Percentiles rank a stretch among this genome's conserved stretches.
Conservation (phyloP, 2,888 invertebrate species). For the Octonoba sinensis region DNA sequence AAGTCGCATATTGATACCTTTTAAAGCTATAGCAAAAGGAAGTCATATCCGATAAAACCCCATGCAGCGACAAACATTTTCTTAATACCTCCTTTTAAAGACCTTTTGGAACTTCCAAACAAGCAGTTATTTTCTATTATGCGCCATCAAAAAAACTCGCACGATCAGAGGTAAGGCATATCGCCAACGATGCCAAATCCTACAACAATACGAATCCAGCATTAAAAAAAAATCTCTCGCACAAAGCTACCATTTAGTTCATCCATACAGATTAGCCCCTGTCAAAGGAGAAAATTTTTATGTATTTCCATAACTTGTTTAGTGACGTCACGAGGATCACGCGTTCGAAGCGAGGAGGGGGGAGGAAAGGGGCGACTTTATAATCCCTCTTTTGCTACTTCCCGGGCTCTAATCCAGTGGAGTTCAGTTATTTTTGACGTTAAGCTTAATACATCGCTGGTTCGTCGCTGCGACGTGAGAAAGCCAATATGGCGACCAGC, state of each 20-base stretch:
- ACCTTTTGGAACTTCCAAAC: no score
- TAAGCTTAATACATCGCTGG: constrained; percentile 57
- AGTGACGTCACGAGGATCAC: no score
- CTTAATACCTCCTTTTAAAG: no score
- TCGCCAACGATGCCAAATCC: neutral
- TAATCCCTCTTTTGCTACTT: constrained; percentile 47
- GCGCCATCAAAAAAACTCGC: no score
- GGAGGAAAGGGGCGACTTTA: constrained; percentile 36
- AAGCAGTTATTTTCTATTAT: no score
- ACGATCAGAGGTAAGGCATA: no score
- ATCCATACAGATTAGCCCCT: constrained; percentile 51
- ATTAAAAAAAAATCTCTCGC: constrained; percentile 6
- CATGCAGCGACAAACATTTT: no score
- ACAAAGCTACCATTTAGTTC: constrained; percentile 57
- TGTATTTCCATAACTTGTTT: no score
- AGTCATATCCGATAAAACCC: no score
- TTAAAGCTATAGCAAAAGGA: no score
- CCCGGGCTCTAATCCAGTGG: constrained; percentile 47
- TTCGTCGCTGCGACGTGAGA: constrained; percentile 51
- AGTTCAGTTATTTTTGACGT: constrained; percentile 55
- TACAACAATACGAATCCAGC: constrained; percentile 9
- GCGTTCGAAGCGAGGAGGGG: neutral
- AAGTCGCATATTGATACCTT: no score
- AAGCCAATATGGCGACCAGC: constrained; percentile 45
- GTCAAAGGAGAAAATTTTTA: no score